Evolutionary conservation across 1,140 invertebrate species (phyloP), one percentile per base, ranked within the genome.

Genomic region (Drosophila bocki): DNA sequence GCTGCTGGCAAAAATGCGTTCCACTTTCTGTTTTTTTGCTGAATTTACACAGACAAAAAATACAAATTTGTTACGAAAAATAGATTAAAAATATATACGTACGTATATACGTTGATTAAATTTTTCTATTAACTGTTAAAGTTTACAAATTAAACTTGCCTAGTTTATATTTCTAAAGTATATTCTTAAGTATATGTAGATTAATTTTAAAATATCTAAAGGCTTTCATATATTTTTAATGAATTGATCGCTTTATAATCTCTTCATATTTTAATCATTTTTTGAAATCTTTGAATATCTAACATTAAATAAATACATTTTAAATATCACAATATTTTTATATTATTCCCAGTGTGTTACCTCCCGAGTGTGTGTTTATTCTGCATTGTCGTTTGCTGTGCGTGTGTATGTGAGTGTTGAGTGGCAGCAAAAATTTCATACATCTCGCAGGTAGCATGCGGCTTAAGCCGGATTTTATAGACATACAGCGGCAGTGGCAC

Each of bases 401-500:
- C 51, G 51, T 22, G n/a, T 57, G 48, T 74, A 44, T 39, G 35
- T n/a, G 19, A 15, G 39, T 82, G 81, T 58, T 75, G 82, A 60
- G 70, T 67, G 75, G 75, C 82, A 77, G 67, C 64, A 83, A 67
- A 78, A 72, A 77, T 82, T 74, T 65, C 83, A 87, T 87, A 83
- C 83, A 88, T 87, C 80, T 87, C 83, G 58, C 76, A 87, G 83
- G 80, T 87, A 87, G 84, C 76, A 74, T 57, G 80, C 41, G 67
- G 85, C 85, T 88, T 88, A 90, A 88, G 78, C 58, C 58, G 85
- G 85, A 88, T 88, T 88, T 88, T 72, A 88, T 88, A 75, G 84
- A 87, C 81, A 72, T 59, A 42, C 35, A 35, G 12, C 53, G 13
- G 37, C 37, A 32, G 37, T 41, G 47, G 32, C 17, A 41, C 15